Evolutionary conservation across 1,140 invertebrate genomes (phyloP).

Genomic region (Bombus ignitus): DNA sequence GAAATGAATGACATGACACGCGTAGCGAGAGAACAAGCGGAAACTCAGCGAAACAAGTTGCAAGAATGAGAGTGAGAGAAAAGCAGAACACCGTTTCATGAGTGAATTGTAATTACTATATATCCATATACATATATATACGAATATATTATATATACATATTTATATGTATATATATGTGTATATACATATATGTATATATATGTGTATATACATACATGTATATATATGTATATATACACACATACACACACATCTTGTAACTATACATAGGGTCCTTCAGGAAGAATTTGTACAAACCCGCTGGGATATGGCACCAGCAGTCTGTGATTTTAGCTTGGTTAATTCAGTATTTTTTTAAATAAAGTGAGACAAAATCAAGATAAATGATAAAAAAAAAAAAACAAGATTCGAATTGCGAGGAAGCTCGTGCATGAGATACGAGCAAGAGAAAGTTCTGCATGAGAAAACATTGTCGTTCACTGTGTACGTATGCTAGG

Average conservation of each 20-base stretch:
- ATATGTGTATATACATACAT: constrained; percentile 54
- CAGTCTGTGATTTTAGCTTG: constrained; percentile 83
- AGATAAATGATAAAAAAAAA: constrained; percentile 68
- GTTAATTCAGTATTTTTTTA: constrained; percentile 83
- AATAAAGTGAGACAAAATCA: constrained; percentile 76
- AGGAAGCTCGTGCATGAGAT: constrained; percentile 27
- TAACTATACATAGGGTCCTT: constrained; percentile 76
- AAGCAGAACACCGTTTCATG: constrained; percentile 65
- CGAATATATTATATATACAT: constrained; percentile 63
- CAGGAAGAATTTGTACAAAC: constrained; percentile 83
- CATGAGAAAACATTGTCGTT: constrained; percentile 38
- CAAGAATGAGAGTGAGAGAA: constrained; percentile 34
- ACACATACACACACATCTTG: constrained; percentile 65
- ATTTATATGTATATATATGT: constrained; percentile 60
- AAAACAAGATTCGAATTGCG: constrained; percentile 52
- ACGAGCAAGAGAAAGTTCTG: constrained; percentile 56
- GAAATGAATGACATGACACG: neutral
- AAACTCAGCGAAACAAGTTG: constrained; percentile 10
- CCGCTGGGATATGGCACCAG: constrained; percentile 71
- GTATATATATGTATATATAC: constrained; percentile 59
- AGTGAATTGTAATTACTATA: constrained; percentile 76
- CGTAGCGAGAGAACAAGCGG: neutral
- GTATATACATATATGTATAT: constrained; percentile 58
- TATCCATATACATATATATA: constrained; percentile 61
- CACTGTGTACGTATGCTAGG: neutral